These are phyloP conservation scores for Maniola hyperantus DNA, from an alignment of 2,888 invertebrate genomes.

Conservation along the genomic window DNA sequence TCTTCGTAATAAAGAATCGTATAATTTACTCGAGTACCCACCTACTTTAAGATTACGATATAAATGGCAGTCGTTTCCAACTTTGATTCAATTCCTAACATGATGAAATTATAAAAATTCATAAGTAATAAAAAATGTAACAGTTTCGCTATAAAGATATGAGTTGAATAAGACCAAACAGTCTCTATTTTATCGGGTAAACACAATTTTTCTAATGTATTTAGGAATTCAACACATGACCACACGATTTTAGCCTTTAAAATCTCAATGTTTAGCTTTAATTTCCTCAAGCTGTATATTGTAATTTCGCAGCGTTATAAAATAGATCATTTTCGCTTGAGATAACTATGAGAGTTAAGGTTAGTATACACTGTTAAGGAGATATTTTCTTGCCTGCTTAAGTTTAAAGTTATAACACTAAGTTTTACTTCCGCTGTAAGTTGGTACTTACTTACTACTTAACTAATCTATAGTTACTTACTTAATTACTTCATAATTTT, in stretches of 20 bases:
- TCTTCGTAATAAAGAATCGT: too few relatives aligned
- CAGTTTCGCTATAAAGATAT: slow-evolving; percentile 2
- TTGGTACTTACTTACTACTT: too few relatives aligned
- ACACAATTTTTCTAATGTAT: neutral
- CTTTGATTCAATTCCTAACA: neutral
- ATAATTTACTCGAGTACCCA: neutral
- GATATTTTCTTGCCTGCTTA: neutral
- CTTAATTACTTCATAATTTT: too few relatives aligned
- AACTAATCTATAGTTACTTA: too few relatives aligned
- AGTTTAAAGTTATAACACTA: neutral
- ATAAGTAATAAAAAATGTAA: slow-evolving; percentile 4
- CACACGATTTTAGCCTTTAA: neutral
- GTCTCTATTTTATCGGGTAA: slow-evolving; percentile 2
- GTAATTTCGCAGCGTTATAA: slow-evolving; percentile 11
- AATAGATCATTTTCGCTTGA: slow-evolving; percentile 21
- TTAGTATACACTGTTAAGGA: slow-evolving; percentile 6
- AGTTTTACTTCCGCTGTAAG: too few relatives aligned
- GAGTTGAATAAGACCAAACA: neutral
- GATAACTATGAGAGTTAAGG: slow-evolving; percentile 7
- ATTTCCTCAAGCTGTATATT: neutral
- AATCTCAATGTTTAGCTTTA: neutral
- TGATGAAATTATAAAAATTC: neutral
- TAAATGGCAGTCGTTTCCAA: neutral
- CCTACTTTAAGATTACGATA: neutral
- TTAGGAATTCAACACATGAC: neutral